Evolutionary conservation across 35 echinoderm and acorn worm species (phyloP).

Genomic region (Stichopus chloronotus): DNA sequence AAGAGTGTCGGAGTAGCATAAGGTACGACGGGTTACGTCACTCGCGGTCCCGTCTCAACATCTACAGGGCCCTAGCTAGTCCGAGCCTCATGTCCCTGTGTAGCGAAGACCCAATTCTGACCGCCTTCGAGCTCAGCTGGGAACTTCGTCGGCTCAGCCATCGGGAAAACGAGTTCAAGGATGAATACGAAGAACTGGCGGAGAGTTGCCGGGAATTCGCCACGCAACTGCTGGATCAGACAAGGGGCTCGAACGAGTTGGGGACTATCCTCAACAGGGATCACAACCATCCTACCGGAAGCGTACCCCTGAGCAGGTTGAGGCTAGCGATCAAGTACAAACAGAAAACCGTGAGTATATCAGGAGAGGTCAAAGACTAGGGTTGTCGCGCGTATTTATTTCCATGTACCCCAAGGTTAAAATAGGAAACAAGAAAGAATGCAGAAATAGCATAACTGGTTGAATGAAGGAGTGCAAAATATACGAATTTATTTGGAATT

Average conservation of each 20-base stretch:
- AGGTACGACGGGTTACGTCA: constrained; percentile 90
- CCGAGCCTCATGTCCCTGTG: constrained; percentile 93
- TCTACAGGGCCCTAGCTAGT: constrained; percentile 89
- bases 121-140: constrained; percentile 96
- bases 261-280: constrained; percentile 87
- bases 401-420: too few species aligned
- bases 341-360: constrained; percentile 87
- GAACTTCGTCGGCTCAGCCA: constrained; percentile 88
- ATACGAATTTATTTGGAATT: too few species aligned
- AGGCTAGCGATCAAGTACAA: constrained; percentile 92
- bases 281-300: constrained; percentile 44
- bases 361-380: too few species aligned
- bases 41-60: constrained; percentile 89
- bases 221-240: constrained; percentile 87
- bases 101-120: constrained; percentile 94
- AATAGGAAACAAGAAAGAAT: too few species aligned
- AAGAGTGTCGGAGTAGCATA: constrained; percentile 93
- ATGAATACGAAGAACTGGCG: constrained; percentile 89
- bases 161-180: constrained; percentile 98
- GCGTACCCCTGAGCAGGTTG: constrained; percentile 83
- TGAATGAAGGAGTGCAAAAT: too few species aligned
- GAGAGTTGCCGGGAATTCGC: constrained; percentile 92
- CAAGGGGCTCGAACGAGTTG: constrained; percentile 86
- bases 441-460: neutral
- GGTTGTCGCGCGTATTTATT: too few species aligned